phyloP scores from a whole-genome alignment of 2,888 invertebrate genomes.

The Temnothorax unifasciatus region DNA sequence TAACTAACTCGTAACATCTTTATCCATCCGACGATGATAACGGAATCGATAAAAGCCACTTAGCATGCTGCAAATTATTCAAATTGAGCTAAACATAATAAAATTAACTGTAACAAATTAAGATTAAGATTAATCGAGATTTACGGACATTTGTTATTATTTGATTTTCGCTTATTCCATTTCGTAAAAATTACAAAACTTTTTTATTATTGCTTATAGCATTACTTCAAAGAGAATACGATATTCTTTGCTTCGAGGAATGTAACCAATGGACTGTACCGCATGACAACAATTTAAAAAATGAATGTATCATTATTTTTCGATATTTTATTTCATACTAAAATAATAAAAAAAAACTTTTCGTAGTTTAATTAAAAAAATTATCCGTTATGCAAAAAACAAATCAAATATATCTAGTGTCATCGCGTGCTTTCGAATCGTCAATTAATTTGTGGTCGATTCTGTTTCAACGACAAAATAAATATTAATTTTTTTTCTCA shows the following conservation, averaged over 20 bases:
- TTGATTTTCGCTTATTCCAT: neutral
- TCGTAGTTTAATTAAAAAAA: neutral
- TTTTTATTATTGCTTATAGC: neutral
- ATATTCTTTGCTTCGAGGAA: neutral
- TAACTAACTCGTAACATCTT: constrained; percentile 50
- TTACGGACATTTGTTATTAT: neutral
- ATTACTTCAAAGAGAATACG: neutral
- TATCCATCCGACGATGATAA: constrained; percentile 33
- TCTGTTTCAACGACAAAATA: neutral
- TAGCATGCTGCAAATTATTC: constrained; percentile 32
- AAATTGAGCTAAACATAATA: neutral
- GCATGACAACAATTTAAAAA: neutral
- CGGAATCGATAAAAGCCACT: constrained; percentile 19
- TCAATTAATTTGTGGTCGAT: neutral
- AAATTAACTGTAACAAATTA: constrained; percentile 3
- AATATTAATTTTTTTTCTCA: neutral
- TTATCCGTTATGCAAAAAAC: neutral
- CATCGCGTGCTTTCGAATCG: neutral
- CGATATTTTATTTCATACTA: no score
- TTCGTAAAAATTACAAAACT: neutral
- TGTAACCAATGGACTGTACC: neutral
- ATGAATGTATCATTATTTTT: neutral
- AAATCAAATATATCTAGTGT: neutral
- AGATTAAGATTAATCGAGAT: neutral
- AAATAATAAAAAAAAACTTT: no score